A percentile compares a stretch with the other conserved stretches of the same genome.
Evolutionary conservation across 2,113 vertebrate species (phyloP).

Genomic region (Pseudorhombus dupliciocellatus): DNA sequence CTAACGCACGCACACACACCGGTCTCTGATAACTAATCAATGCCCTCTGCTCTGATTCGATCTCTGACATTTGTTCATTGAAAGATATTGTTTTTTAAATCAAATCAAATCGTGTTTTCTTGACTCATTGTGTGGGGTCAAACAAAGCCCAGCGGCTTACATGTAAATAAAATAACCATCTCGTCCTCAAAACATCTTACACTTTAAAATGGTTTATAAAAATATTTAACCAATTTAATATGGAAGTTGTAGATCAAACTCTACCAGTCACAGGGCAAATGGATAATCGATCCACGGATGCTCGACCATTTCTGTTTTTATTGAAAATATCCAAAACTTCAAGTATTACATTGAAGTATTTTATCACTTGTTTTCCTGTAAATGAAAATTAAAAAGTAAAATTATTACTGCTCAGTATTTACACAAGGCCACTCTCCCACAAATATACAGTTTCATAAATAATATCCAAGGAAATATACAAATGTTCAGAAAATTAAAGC

Average conservation of each 20-base stretch:
- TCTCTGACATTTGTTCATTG: too few species aligned
- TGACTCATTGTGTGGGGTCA: too few species aligned
- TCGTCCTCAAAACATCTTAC: too few species aligned
- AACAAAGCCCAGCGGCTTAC: too few species aligned
- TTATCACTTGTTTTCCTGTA: conserved; percentile 52
- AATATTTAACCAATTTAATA: background rate
- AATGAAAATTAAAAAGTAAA: conserved; percentile 55
- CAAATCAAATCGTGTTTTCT: too few species aligned
- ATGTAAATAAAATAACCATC: too few species aligned
- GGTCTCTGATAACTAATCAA: too few species aligned
- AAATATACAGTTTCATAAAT: conserved; percentile 76
- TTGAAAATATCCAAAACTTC: conserved; percentile 68
- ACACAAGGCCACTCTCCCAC: conserved; percentile 50
- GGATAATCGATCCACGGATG: background rate
- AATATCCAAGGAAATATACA: conserved; percentile 66
- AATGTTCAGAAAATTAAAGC: conserved; percentile 54
- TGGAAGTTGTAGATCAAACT: background rate
- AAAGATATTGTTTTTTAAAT: too few species aligned
- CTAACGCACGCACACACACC: too few species aligned
- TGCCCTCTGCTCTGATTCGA: too few species aligned
- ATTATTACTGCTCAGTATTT: conserved; percentile 41
- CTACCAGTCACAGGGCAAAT: background rate
- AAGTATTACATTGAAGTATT: conserved; percentile 69
- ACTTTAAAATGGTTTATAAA: background rate
- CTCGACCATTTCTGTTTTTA: conserved; percentile 64